Base-by-base conservation (phyloP, 2,113 vertebrate genomes). In the Crocuta crocuta region DNA sequence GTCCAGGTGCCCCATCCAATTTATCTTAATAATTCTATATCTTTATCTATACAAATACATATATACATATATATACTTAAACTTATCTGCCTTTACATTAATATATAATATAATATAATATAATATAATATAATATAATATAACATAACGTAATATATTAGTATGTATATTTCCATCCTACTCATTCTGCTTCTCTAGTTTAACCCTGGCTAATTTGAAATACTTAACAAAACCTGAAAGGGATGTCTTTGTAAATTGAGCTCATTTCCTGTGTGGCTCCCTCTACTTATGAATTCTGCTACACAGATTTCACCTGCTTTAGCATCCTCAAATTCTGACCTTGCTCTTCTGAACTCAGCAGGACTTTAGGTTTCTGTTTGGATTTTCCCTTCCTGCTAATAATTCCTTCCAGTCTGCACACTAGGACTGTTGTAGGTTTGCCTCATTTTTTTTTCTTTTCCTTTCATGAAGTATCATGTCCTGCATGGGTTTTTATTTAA, bases 341-440 rank as follows among this genome's bases (percentile, higher is more conserved):
- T 78, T 63, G 31, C 1, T 63, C 48, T 95, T 16, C 45, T 89
- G 16, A 82, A 23, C 43, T 82, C 45, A 71, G 7, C 5, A 66
- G 12, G 4, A 70, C 21, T 45, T 0, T 1, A 81, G 70, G 43
- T 6, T 53, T 53, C 39, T 63, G 17, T n/a, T 35, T 43, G 5
- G 8, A 33, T 81, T 82, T 33, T 12, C n/a, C 2, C 5, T 84
- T 74, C 39, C 10, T 58, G 16, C 5, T 74, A 81, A 55, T 4
- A 89, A 31, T 13, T 73, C 24, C n/a, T 26, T 85, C 7, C 16
- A 43, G 23, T 81, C 9, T 61, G 15, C 81, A 61, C 33, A 43
- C 6, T 4, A 70, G 7, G 4, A 43, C n/a, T 65, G 4, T 53
- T n/a, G 4, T 2, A 50, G 0, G 2, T 11, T 50, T 4, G 19